phyloP scores from a whole-genome alignment of 2,888 invertebrate species.

The Ichneumoninae sp. region DNA sequence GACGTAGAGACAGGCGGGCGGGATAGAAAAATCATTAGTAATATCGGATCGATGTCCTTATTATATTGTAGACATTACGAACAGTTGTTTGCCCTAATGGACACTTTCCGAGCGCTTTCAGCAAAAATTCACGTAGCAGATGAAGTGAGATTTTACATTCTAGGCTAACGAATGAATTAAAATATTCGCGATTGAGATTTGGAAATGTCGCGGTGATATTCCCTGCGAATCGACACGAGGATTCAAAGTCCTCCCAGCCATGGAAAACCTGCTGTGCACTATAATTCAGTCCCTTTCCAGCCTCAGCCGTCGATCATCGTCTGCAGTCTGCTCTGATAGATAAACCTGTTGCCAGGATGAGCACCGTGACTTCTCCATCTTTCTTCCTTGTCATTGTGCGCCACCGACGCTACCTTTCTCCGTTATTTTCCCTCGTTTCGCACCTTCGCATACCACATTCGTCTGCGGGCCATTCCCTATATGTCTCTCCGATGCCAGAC shows the following conservation, averaged over 20 bases:
- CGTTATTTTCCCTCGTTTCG: conserved; percentile 29
- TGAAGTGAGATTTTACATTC: background rate
- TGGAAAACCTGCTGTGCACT: background rate
- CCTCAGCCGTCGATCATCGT: conserved; percentile 63
- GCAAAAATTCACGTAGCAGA: background rate
- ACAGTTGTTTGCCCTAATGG: background rate
- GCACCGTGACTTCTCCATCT: conserved; percentile 7
- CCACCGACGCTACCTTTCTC: conserved; percentile 21
- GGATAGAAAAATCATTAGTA: conserved; percentile 7
- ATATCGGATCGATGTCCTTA: conserved; percentile 11
- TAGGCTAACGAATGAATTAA: background rate
- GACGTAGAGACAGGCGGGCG: conserved; percentile 1
- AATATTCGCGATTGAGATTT: too few relatives aligned
- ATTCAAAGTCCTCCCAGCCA: background rate
- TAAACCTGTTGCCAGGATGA: conserved; percentile 68
- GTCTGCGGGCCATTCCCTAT: conserved; percentile 5
- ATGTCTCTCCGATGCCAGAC: conserved; percentile 34
- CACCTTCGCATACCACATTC: conserved; percentile 41
- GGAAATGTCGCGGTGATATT: background rate
- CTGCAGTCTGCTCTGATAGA: conserved; percentile 61
- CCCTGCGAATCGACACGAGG: too few relatives aligned
- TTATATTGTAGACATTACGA: background rate
- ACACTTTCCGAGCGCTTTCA: background rate
- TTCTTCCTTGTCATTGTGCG: conserved; percentile 3
- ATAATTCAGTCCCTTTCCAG: conserved; percentile 55